Evolutionary conservation across 2,888 invertebrate species (phyloP), one percentile per base, ranked within the genome.

Genomic region (Drosophila niveifrons): DNA sequence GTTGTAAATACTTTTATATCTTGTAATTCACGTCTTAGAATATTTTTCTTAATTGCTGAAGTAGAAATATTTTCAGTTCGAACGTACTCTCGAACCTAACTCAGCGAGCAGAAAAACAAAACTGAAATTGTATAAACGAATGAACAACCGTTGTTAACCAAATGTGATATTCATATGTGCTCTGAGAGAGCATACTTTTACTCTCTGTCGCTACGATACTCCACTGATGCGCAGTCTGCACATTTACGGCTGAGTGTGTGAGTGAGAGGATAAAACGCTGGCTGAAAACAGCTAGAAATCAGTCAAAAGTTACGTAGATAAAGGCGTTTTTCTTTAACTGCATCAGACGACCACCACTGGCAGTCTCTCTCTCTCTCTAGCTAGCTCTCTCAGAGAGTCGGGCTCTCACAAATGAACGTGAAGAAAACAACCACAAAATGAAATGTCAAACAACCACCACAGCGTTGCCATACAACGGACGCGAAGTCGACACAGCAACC

Each of bases 391-490:
- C 53, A 44, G 18, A 48, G 46, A 51, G 46, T 41, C 31, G 17
- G 44, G 36, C 36, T 11, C 11, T 6, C 34, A 4, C 36, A 51
- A 72, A 55, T 31, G 61, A 36, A 50, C 57, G 52, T 23, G 31
- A n/a, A 15, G 17, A 62, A 46, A 83, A 66, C 72, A 69, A 62
- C 68, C 62, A 73, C 77, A 78, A 82, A 84, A 63, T 50, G 55
- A 64, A 83, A 87, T 48, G 83, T 83, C 87, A 83, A 87, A 84
- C 87, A 74, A 83, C 83, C 83, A 84, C 83, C 84, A 11, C 63
- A 71, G 70, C 66, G 83, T 83, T 79, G 84, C 71, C 76, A 72
- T 41, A 58, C 55, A 52, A 47, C 47, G 41, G 13, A 51, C 44
- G 48, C 52, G 39, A 47, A 59, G 67, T 67, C 63, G 50, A 23